Conservation (phyloP, 2,797 vertebrate genomes). For the Geotrypetes seraphini region DNA sequence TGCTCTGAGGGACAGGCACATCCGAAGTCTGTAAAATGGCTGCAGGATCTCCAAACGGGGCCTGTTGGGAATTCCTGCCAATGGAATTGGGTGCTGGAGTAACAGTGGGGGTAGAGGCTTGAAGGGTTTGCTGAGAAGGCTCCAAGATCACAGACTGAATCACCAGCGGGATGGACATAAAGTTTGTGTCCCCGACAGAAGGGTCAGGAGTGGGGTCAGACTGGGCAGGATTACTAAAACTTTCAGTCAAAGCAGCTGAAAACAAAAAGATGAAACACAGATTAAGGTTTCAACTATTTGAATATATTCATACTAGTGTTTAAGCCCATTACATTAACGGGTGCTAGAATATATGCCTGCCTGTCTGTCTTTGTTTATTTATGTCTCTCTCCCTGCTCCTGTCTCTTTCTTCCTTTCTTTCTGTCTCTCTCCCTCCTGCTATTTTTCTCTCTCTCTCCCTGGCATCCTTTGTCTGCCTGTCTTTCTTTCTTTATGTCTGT, state of each 20-base stretch:
- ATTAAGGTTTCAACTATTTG: too few relatives aligned
- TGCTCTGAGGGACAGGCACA: constrained; percentile 57
- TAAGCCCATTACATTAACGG: too few relatives aligned
- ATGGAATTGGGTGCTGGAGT: constrained; percentile 48
- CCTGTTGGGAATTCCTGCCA: constrained; percentile 42
- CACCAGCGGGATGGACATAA: constrained; percentile 67
- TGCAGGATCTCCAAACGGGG: constrained; percentile 52
- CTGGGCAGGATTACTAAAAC: constrained; percentile 61
- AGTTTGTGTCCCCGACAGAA: constrained; percentile 46
- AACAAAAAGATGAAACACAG: constrained; percentile 20
- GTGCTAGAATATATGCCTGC: too few relatives aligned
- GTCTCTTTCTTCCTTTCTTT: too few relatives aligned
- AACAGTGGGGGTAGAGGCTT: constrained; percentile 42
- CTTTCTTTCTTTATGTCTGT: too few relatives aligned
- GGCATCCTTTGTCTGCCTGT: too few relatives aligned
- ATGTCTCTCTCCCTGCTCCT: too few relatives aligned
- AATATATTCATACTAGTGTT: too few relatives aligned
- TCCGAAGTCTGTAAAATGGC: constrained; percentile 61
- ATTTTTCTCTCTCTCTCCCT: too few relatives aligned
- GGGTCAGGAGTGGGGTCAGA: constrained; percentile 39
- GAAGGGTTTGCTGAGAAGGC: constrained; percentile 43
- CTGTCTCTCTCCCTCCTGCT: too few relatives aligned
- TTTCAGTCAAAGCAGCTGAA: constrained; percentile 69
- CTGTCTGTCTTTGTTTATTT: too few relatives aligned
- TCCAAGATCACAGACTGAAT: constrained; percentile 63